phyloP scores from a whole-genome alignment of 23 tunicate genomes.

The Clavelina lepadiformis region DNA sequence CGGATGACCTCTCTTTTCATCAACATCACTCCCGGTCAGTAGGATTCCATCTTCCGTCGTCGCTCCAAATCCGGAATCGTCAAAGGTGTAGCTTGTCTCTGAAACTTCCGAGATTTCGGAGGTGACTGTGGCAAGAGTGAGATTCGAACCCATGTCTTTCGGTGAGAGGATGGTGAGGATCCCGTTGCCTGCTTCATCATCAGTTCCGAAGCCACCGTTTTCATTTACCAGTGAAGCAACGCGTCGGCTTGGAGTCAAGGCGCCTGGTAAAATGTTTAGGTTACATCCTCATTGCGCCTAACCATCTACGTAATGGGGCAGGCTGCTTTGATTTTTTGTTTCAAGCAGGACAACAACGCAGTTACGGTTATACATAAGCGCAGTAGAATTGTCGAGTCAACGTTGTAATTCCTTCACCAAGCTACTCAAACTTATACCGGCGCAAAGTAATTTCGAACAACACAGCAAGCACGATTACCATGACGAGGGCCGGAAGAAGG shows the following conservation, averaged over 20 bases:
- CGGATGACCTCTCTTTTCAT: constrained; percentile 43
- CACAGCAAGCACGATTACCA: no score
- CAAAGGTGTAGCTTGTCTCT: constrained; percentile 48
- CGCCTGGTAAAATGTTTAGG: no score
- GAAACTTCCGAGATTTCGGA: constrained; percentile 58
- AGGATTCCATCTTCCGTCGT: constrained; percentile 29
- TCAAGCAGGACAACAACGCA: no score
- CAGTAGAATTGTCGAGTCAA: no score
- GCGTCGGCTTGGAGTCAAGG: constrained; percentile 19
- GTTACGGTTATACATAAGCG: no score
- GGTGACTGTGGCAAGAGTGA: constrained; percentile 47
- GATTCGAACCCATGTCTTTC: constrained; percentile 44
- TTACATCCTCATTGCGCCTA: no score
- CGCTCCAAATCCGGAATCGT: constrained; percentile 36
- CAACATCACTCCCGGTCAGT: constrained; percentile 25
- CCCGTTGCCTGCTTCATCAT: constrained; percentile 46
- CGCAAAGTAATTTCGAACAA: no score
- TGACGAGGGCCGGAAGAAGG: constrained; percentile 4
- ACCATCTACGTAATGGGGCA: no score
- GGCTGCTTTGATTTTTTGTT: no score
- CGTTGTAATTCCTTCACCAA: no score
- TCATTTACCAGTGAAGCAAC: background rate
- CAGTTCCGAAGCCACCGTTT: constrained; percentile 24
- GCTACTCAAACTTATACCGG: no score
- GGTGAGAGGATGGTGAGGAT: constrained; percentile 36